These are phyloP conservation scores for Antigone vipio DNA, from an alignment of 2,113 vertebrate genomes.

Conservation along the genomic window DNA sequence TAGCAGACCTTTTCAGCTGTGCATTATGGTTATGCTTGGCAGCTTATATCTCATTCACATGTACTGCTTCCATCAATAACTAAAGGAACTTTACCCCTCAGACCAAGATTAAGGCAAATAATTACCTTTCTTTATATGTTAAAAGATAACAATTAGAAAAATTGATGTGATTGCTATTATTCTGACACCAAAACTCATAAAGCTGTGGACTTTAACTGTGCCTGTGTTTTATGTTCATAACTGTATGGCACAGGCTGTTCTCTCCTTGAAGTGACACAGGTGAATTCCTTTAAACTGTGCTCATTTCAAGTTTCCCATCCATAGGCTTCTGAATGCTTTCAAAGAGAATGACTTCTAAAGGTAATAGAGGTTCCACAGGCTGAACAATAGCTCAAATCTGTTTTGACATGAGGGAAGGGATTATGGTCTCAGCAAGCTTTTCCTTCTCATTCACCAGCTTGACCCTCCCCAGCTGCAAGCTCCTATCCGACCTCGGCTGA, in stretches of 20 bases:
- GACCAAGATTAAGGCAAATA: not conserved
- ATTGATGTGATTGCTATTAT: not conserved
- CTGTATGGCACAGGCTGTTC: slow-evolving; percentile 2
- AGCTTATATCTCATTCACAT: not conserved
- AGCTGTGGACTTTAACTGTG: not conserved
- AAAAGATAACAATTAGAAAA: not conserved
- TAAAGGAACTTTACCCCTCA: not conserved
- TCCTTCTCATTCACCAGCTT: slow-evolving; percentile 8
- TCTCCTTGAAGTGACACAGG: slow-evolving; percentile 53
- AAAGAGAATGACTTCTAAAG: slow-evolving; percentile 44
- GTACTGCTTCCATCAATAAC: not conserved
- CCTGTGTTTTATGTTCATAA: not conserved
- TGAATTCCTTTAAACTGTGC: slow-evolving; percentile 45
- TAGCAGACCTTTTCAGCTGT: not conserved
- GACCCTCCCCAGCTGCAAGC: not conserved
- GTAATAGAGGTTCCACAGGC: slow-evolving; percentile 52
- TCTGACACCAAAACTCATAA: not conserved
- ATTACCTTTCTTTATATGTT: not conserved
- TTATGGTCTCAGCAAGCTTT: slow-evolving; percentile 47
- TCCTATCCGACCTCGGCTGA: not conserved
- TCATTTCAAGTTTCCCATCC: slow-evolving; percentile 36
- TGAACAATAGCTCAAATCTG: slow-evolving; percentile 57
- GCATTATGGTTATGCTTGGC: not conserved
- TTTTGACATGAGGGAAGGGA: slow-evolving; percentile 52
- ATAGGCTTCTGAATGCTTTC: slow-evolving; percentile 6